Percentiles rank a stretch among this genome's conserved stretches.
phyloP scores from a whole-genome alignment of 2,888 invertebrate genomes.

The Trypoxylon attenuatum region DNA sequence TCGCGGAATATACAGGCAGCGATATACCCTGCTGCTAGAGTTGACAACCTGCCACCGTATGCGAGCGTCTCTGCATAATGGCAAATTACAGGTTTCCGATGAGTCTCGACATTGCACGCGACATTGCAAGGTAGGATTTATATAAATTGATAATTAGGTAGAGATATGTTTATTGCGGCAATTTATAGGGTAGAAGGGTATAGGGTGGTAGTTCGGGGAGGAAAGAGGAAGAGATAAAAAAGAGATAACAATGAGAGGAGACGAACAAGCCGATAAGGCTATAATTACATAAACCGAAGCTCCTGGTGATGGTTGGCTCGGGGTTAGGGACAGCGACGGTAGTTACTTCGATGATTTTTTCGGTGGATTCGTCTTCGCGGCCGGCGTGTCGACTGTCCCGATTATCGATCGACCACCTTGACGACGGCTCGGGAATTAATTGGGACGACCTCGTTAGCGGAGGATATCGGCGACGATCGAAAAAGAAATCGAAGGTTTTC shows the following conservation, averaged over 20 bases:
- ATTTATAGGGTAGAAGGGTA: slow-evolving; percentile 41
- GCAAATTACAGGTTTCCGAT: no score
- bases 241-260: slow-evolving; percentile 21
- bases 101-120: no score
- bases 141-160: slow-evolving; percentile 22
- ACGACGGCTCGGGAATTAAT: slow-evolving; percentile 55
- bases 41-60: no score
- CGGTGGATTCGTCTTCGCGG: slow-evolving; percentile 51
- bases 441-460: slow-evolving; percentile 57
- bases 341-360: slow-evolving; percentile 16
- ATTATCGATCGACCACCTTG: slow-evolving; percentile 57
- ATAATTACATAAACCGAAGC: slow-evolving; percentile 33
- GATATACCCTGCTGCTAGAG: no score
- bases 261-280: no score
- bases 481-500: slow-evolving; percentile 47
- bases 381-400: slow-evolving; percentile 50
- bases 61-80: no score
- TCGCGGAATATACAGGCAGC: no score
- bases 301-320: slow-evolving; percentile 8
- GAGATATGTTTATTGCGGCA: slow-evolving; percentile 27
- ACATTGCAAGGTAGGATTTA: no score
- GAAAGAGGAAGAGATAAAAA: slow-evolving; percentile 1
- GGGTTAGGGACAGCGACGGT: slow-evolving; percentile 4
- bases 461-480: slow-evolving; percentile 51
- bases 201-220: no score